Evolutionary conservation across 2,797 vertebrate species (phyloP).

Genomic region (Amazona ochrocephala): DNA sequence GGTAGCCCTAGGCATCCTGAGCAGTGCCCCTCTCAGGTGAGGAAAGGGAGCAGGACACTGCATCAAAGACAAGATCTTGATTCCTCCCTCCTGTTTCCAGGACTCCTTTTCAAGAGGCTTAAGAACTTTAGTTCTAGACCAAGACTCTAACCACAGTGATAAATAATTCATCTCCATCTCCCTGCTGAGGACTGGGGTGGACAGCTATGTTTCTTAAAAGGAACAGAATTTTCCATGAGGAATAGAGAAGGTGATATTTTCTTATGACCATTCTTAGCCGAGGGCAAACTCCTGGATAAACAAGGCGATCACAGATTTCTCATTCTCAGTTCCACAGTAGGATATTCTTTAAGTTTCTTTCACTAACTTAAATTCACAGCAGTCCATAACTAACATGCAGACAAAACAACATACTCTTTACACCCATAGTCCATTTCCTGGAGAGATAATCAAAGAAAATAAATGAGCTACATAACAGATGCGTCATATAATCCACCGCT

Average conservation of each 20-base stretch:
- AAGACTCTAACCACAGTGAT: not conserved
- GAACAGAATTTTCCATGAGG: not conserved
- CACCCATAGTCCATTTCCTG: slow-evolving; percentile 34
- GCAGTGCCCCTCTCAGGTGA: not conserved
- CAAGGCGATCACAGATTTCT: not conserved
- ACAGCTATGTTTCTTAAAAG: not conserved
- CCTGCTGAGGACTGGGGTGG: not conserved
- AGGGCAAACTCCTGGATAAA: not conserved
- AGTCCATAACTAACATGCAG: slow-evolving; percentile 1
- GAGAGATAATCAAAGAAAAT: slow-evolving; percentile 49
- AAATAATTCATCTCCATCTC: not conserved
- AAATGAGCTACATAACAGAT: slow-evolving; percentile 31
- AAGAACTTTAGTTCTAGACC: not conserved
- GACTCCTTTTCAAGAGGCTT: not conserved
- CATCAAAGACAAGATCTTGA: not conserved
- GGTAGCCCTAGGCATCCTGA: not conserved
- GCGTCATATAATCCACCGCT: slow-evolving; percentile 18
- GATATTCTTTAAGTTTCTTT: slow-evolving; percentile 10
- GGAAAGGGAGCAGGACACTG: not conserved
- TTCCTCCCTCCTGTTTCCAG: not conserved
- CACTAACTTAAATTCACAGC: not conserved
- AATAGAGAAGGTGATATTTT: not conserved
- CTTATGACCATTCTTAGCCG: not conserved
- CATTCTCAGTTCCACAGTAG: not conserved
- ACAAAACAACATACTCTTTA: slow-evolving; percentile 58